phyloP scores from a whole-genome alignment of 2,113 vertebrate species.

The Crotalus tigris region DNA sequence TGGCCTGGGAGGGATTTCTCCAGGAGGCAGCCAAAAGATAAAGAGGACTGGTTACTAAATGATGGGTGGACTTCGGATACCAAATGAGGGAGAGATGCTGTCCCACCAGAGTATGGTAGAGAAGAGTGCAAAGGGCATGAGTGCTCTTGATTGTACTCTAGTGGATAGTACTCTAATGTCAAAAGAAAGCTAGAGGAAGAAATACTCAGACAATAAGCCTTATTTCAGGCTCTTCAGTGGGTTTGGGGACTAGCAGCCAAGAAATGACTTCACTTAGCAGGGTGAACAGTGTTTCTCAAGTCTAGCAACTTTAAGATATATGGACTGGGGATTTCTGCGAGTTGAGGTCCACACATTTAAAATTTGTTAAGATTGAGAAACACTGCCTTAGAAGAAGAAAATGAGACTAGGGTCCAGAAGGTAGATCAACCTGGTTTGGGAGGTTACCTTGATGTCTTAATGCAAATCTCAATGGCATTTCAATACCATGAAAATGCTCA shows the following conservation, averaged over 20 bases:
- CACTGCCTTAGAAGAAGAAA: not conserved
- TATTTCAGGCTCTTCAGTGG: not conserved
- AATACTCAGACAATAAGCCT: not conserved
- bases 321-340: not conserved
- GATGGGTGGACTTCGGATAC: not conserved
- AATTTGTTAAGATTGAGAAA: not conserved
- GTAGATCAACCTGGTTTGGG: not conserved
- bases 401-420: not conserved
- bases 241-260: not conserved
- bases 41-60: not conserved
- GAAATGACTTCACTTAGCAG: not conserved
- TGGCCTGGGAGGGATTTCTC: not conserved
- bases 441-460: not conserved
- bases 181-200: not conserved
- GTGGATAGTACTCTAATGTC: not conserved
- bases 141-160: not conserved
- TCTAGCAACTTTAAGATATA: not conserved
- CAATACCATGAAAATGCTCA: not conserved
- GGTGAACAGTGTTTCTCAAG: not conserved
- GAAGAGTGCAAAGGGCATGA: not conserved
- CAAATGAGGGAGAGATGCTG: not conserved
- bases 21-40: not conserved
- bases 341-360: not conserved
- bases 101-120: not conserved
- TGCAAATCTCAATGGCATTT: not conserved